Conservation (phyloP, 2,888 invertebrate genomes). For the Diarsia rubi region DNA sequence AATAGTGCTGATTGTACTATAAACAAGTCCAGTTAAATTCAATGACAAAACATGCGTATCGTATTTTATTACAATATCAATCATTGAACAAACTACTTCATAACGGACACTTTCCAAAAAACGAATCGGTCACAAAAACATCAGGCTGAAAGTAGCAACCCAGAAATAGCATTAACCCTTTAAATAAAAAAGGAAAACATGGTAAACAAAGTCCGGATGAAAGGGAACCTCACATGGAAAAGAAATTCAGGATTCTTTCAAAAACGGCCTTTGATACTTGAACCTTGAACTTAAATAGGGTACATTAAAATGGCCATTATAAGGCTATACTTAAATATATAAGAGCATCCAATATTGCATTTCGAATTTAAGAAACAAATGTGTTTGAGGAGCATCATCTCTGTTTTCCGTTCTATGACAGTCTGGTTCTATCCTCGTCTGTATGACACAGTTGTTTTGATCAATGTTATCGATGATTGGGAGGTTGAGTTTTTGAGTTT, state of each 20-base stretch:
- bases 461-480: neutral
- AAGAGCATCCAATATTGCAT: neutral
- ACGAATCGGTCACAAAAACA: slow-evolving; percentile 14
- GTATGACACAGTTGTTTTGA: neutral
- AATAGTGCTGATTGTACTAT: no score
- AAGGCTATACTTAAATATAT: neutral
- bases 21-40: no score
- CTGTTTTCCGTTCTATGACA: neutral
- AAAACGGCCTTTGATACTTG: slow-evolving; percentile 38
- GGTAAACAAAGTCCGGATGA: slow-evolving; percentile 19
- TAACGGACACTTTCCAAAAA: slow-evolving; percentile 7
- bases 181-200: slow-evolving; percentile 30
- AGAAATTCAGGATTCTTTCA: slow-evolving; percentile 5
- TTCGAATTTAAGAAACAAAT: neutral
- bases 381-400: neutral
- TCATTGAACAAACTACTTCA: neutral
- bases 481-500: no score
- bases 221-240: slow-evolving; percentile 12
- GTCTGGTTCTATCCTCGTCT: neutral
- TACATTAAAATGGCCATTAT: slow-evolving; percentile 2
- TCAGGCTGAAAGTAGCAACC: slow-evolving; percentile 11
- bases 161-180: slow-evolving; percentile 28
- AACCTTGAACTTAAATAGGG: slow-evolving; percentile 20
- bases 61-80: slow-evolving; percentile 1
- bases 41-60: neutral